Conservation (phyloP, 2,888 invertebrate genomes). For the Ligdia adustata region DNA sequence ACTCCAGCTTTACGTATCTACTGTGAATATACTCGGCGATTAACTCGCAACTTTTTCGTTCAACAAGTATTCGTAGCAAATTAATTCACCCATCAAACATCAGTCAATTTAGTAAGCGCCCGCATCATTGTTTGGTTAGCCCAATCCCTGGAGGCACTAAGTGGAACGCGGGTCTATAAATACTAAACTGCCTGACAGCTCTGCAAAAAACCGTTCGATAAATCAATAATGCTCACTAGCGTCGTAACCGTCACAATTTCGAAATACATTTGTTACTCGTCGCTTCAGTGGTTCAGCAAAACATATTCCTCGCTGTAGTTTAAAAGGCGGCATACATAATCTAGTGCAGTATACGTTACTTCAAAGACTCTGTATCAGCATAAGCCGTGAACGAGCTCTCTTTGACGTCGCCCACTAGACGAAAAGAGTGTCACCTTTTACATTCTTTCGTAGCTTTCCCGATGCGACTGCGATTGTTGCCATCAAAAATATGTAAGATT, state of each 20-base stretch:
- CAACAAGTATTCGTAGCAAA: slow-evolving; percentile 32
- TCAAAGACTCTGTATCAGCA: slow-evolving; percentile 65
- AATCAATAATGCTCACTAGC: slow-evolving; percentile 37
- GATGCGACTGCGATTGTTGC: slow-evolving; percentile 49
- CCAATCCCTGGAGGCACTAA: slow-evolving; percentile 33
- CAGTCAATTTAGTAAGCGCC: slow-evolving; percentile 34
- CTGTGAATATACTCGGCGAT: slow-evolving; percentile 19
- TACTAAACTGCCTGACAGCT: slow-evolving; percentile 37
- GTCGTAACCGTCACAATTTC: slow-evolving; percentile 35
- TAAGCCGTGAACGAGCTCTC: slow-evolving; percentile 57
- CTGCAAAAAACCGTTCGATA: slow-evolving; percentile 32
- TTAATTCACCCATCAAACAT: slow-evolving; percentile 29
- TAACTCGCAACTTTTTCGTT: slow-evolving; percentile 27
- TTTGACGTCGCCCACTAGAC: slow-evolving; percentile 55
- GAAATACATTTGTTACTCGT: slow-evolving; percentile 34
- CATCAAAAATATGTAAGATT: slow-evolving; percentile 52
- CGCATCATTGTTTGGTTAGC: slow-evolving; percentile 28
- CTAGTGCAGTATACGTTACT: slow-evolving; percentile 55
- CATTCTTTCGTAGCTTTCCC: slow-evolving; percentile 50
- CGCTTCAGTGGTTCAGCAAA: slow-evolving; percentile 40
- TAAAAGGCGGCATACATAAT: slow-evolving; percentile 58
- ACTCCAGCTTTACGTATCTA: slow-evolving; percentile 48
- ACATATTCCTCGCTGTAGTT: slow-evolving; percentile 49
- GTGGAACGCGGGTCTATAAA: slow-evolving; percentile 32
- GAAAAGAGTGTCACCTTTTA: slow-evolving; percentile 61